Conservation (phyloP, 1,140 invertebrate genomes). For the Calephelis nemesis region DNA sequence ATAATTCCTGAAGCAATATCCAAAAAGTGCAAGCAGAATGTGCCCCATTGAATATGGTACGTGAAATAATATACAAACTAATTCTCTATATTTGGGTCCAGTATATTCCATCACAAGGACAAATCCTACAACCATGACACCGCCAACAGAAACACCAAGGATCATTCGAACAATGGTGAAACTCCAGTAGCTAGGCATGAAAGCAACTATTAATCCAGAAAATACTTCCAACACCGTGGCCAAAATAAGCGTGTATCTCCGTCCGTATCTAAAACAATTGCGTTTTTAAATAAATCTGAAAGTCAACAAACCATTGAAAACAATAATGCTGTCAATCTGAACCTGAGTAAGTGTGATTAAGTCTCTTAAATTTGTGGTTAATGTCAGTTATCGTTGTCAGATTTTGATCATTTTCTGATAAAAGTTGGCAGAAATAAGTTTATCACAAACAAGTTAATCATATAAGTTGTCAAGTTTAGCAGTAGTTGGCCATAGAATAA, state of each 20-base stretch:
- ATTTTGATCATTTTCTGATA: too few species aligned
- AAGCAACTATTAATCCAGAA: slow-evolving; percentile 80
- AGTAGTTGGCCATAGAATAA: too few species aligned
- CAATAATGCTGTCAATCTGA: too few species aligned
- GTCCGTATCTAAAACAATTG: slow-evolving; percentile 78
- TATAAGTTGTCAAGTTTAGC: too few species aligned
- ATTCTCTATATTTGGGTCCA: slow-evolving; percentile 77
- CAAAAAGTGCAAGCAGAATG: slow-evolving; percentile 75
- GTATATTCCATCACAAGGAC: slow-evolving; percentile 78
- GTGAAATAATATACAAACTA: slow-evolving; percentile 81
- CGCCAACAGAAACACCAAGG: slow-evolving; percentile 81
- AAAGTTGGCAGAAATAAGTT: too few species aligned
- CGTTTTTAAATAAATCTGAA: too few species aligned
- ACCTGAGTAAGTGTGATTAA: too few species aligned
- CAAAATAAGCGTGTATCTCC: slow-evolving; percentile 80
- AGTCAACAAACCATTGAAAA: too few species aligned
- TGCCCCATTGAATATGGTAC: slow-evolving; percentile 80
- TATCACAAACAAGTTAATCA: too few species aligned
- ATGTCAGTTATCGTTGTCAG: too few species aligned
- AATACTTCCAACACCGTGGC: slow-evolving; percentile 81
- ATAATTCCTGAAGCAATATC: slow-evolving; percentile 80
- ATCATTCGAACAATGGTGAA: slow-evolving; percentile 82
- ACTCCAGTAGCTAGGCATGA: slow-evolving; percentile 81
- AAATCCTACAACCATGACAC: slow-evolving; percentile 81
- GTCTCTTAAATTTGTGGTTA: too few species aligned